Percentiles rank a stretch among this genome's conserved stretches.
phyloP scores from a whole-genome alignment of 2,888 invertebrate genomes.

The Volucella zonaria region DNA sequence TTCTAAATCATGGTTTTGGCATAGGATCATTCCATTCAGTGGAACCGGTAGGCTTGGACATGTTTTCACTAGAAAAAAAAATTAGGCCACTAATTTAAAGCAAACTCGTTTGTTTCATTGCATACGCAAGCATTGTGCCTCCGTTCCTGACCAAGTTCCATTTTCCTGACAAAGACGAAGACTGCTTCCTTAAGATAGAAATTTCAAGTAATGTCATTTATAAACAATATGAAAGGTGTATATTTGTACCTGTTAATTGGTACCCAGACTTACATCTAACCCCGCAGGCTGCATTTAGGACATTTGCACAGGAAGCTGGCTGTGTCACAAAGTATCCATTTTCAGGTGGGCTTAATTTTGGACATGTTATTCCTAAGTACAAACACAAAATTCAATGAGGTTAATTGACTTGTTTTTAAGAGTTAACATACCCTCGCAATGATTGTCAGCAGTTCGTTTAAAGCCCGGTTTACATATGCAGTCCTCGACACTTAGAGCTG shows the following conservation, averaged over 20 bases:
- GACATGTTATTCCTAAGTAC: slow-evolving; percentile 85
- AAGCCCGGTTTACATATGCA: slow-evolving; percentile 87
- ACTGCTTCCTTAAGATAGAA: slow-evolving; percentile 79
- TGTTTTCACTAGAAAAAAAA: slow-evolving; percentile 84
- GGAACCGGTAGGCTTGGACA: slow-evolving; percentile 85
- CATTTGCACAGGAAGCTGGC: slow-evolving; percentile 85
- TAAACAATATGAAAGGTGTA: not conserved
- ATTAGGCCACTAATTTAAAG: not conserved
- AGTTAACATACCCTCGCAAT: slow-evolving; percentile 83
- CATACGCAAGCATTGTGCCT: slow-evolving; percentile 86
- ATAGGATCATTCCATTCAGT: slow-evolving; percentile 84
- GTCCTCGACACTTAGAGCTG: slow-evolving; percentile 84
- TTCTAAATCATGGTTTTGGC: slow-evolving; percentile 82
- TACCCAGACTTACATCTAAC: slow-evolving; percentile 87
- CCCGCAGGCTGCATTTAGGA: slow-evolving; percentile 88
- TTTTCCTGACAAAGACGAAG: slow-evolving; percentile 86
- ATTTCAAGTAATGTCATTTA: not conserved
- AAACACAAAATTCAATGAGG: not conserved
- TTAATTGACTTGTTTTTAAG: slow-evolving; percentile 14
- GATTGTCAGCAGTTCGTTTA: slow-evolving; percentile 82
- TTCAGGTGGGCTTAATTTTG: slow-evolving; percentile 84
- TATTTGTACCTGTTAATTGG: slow-evolving; percentile 81
- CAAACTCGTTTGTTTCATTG: slow-evolving; percentile 43
- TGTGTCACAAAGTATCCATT: slow-evolving; percentile 87
- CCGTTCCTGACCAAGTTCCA: slow-evolving; percentile 87